Conservation (phyloP, 2,888 invertebrate genomes). For the Agapostemon virescens region DNA sequence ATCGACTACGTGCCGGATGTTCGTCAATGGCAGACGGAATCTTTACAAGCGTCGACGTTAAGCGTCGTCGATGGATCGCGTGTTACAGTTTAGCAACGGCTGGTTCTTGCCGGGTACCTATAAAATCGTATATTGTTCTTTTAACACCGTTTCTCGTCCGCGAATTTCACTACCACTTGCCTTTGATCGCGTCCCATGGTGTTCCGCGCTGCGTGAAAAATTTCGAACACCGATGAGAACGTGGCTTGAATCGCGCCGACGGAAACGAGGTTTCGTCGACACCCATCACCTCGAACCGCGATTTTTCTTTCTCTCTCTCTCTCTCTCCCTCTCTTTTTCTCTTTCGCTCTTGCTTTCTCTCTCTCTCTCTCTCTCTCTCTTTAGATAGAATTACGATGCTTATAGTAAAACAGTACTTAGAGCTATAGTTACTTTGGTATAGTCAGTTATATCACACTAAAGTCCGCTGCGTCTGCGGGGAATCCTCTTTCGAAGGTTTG, state of each 20-base stretch:
- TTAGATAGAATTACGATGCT: constrained; percentile 38
- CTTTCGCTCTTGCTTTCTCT: background rate
- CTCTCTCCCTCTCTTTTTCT: background rate
- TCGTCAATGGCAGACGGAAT: constrained; percentile 56
- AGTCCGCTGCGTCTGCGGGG: constrained; percentile 65
- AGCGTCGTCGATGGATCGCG: constrained; percentile 22
- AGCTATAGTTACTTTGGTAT: constrained; percentile 57
- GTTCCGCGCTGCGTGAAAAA: constrained; percentile 10
- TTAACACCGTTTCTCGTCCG: background rate
- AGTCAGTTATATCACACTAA: constrained; percentile 73
- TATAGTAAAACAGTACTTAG: constrained; percentile 53
- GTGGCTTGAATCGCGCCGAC: constrained; percentile 11
- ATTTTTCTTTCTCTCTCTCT: background rate
- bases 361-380: background rate
- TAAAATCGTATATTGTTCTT: constrained; percentile 31
- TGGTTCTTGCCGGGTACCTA: constrained; percentile 16
- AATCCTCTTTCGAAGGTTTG: constrained; percentile 55
- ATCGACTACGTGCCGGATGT: constrained; percentile 46
- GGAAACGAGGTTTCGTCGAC: constrained; percentile 10
- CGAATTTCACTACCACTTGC: background rate
- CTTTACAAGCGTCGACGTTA: constrained; percentile 32
- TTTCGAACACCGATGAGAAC: constrained; percentile 10
- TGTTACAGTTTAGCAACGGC: constrained; percentile 10
- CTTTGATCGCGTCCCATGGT: background rate
- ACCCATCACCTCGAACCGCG: constrained; percentile 19